Base-by-base conservation (phyloP, 2,888 invertebrate species). In the Mimas tiliae region DNA sequence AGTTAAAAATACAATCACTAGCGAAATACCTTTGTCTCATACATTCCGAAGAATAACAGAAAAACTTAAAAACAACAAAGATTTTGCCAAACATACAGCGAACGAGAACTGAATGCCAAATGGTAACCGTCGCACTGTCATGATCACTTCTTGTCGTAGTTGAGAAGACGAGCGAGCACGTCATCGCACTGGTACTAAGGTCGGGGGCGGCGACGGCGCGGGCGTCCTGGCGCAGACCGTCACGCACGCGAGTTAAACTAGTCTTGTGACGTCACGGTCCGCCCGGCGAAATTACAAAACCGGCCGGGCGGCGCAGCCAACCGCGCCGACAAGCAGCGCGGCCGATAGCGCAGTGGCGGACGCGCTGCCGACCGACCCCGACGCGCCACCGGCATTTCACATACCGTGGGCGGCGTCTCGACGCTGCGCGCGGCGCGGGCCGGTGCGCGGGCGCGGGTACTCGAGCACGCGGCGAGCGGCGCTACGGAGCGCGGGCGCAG, bases 401-500 rank as follows among this genome's bases (percentile, higher is more conserved):
- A 80, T 92, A 91, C 92, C 92, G 91, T 89, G 89, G 90, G 90
- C 88, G 91, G 90, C 91, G 92, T 89, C 90, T 83, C 90, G 91
- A 86, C 90, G 91, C 89, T 84, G 76, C 67, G 75, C 76, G 74
- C 84, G 87, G 84, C 86, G 85, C 87, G 86, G 85, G 81, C 84
- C 82, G 79, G 81, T 79, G 58, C 58, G 58, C 58, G 58, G 58
- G 84, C 85, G 81, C 89, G 91, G 91, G 87, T 76, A 84, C 83
- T 80, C 83, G 90, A 90, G 88, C 92, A 89, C 90, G 85, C 93
- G 87, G 89, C 91, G 89, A 91, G 90, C 89, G 94, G 94, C 89
- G 94, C 94, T 90, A 88, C 94, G 88, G 94, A 93, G 88, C 94
- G 93, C 93, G 93, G 95, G 94, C 95, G 95, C 95, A 95, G 95